Evolutionary conservation across 2,888 invertebrate species (phyloP).

Genomic region (Caradrina kadenii): DNA sequence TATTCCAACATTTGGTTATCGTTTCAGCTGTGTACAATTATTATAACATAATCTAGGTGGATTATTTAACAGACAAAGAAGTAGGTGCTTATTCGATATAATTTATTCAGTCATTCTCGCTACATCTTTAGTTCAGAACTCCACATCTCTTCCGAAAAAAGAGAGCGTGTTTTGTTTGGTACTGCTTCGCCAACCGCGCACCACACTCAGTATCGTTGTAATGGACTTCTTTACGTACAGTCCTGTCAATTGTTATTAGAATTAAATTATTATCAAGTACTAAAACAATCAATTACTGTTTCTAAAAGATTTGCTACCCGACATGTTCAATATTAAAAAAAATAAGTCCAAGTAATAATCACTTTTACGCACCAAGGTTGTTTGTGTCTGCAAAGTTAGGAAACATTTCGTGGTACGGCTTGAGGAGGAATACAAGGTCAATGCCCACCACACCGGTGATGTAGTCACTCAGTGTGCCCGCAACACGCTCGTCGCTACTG

Average conservation of each 20-base stretch:
- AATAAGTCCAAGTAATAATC: neutral
- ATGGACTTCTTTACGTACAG: conserved; percentile 78
- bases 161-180: conserved; percentile 84
- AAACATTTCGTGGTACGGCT: conserved; percentile 80
- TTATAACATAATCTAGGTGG: too few species aligned
- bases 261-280: too few species aligned
- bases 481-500: conserved; percentile 81
- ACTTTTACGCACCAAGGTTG: conserved; percentile 69
- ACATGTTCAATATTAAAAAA: neutral
- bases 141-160: conserved; percentile 84
- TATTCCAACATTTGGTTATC: too few species aligned
- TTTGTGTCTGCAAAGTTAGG: conserved; percentile 74
- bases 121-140: conserved; percentile 70
- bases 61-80: neutral
- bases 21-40: too few species aligned
- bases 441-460: conserved; percentile 83
- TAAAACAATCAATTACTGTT: too few species aligned
- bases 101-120: conserved; percentile 21
- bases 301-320: too few species aligned
- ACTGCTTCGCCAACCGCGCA: conserved; percentile 86
- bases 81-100: neutral
- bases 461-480: conserved; percentile 84
- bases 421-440: conserved; percentile 83
- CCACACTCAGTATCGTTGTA: conserved; percentile 77
- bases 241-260: conserved; percentile 67